Evolutionary conservation across 2,113 vertebrate genomes (phyloP), one percentile per base, ranked within the genome.

Genomic region (Pteropus alecto): DNA sequence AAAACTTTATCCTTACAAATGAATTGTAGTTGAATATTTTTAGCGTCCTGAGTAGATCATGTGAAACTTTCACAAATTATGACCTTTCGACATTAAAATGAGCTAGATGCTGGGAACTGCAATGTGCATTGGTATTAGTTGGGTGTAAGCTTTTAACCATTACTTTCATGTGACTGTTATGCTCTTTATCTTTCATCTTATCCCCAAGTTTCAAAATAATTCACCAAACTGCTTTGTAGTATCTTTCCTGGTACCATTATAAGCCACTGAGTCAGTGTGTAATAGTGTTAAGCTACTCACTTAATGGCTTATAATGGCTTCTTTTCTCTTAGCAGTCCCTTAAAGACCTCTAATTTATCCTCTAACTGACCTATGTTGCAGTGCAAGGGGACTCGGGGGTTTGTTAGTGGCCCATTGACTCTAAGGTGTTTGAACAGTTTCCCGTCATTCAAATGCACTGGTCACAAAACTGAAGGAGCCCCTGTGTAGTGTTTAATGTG

Each of bases 221-320:
- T 97, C 33, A 61, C 46, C 68, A 65, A 74, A 83, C n/a, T 63
- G 8, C 35, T 81, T 70, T 90, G 21, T 14, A 79, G 33, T 92
- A 6, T 90, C 48, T 89, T 92, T 41, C 38, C 41, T 54, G 19
- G 21, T 19, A 6, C 56, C 43, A 51, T 96, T 74, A 83, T 33
- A 73, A 67, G 63, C 85, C 79, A 30, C 7, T 21, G 35, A 60
- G 15, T 96, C 76, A 82, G 30, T 9, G 24, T 79, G 33, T 48
- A 83, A 73, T 19, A 84, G 28, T 82, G 51, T 87, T 60, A 82
- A 70, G 11, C 84, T 58, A 7, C 43, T 92, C 41, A 58, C 28
- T 58, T 76, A 65, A 79, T 93, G 46, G 61, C 70, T 94, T 77
- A 14, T 87, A 73, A 78, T 90, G 78, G 41, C 54, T 95, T 95